Evolutionary conservation across 2,797 vertebrate species (phyloP), one percentile per base, ranked within the genome.

Genomic region (Catharus ustulatus): DNA sequence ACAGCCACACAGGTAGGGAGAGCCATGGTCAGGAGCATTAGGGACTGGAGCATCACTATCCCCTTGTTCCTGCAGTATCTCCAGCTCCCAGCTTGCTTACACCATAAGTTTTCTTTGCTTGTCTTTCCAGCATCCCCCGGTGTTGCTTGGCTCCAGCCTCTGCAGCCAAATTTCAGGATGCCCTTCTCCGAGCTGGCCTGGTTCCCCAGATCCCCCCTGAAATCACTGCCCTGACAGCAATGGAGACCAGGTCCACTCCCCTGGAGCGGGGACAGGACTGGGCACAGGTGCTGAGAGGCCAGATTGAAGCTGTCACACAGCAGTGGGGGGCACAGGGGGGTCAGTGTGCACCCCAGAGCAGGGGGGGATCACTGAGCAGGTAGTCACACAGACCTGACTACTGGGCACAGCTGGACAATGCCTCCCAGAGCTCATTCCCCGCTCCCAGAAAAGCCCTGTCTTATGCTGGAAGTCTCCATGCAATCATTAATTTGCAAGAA

Each of bases 101-200:
- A 21, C 52, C 12, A 5, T 15, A 38, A 15, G 6, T 22, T 77
- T 80, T 51, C 77, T 84, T 82, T 45, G 7, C 13, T 73, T 91
- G 29, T 72, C 38, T 90, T 74, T 66, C 6, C 66, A 96, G 94
- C 74, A 71, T 9, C 0, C 87, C 93, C 24, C 98, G 98, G 57
- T 99, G 99, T 89, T 99, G 98, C 63, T 86, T 99, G 29, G 99
- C 99, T 10, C 98, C 99, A 3, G 99, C 99, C 10, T 99, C 99
- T 2, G 98, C 99, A 21, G 98, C 97, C 90, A 99, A 99, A 96
- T 99, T 99, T 90, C 97, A 98, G 32, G 97, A 98, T 15, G 98
- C 97, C 0, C 86, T 99, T 63, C 84, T 97, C 84, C 98, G 11
- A 68, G 99, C 99, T 0, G 97, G 98, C 27, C 96, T 99, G 91